These are phyloP conservation scores for Urocynchramus pylzowi DNA, from an alignment of 2,113 vertebrate species.

Conservation along the genomic window DNA sequence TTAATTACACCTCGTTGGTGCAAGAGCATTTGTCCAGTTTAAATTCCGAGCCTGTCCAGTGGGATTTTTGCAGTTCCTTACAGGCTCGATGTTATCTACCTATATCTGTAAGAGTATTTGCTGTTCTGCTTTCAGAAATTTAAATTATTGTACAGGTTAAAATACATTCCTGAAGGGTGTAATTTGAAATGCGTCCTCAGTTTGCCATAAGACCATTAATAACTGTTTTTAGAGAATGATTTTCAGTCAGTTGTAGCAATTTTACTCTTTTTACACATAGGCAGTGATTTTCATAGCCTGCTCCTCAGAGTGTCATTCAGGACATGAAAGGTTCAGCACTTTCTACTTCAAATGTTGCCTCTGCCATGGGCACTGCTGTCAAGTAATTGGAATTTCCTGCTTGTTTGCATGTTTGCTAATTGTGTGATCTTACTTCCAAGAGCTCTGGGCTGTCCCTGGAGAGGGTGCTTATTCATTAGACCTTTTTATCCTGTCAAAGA, in stretches of 20 bases:
- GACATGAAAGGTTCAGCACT: not conserved
- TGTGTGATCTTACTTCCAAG: constrained; percentile 9
- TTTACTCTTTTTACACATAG: not conserved
- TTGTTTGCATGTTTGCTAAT: constrained; percentile 32
- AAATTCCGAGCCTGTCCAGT: not conserved
- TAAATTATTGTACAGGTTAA: not conserved
- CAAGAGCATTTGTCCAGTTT: not conserved
- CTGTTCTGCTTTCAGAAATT: not conserved
- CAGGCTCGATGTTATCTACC: not conserved
- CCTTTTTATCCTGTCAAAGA: constrained; percentile 22
- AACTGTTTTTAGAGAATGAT: not conserved
- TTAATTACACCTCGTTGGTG: not conserved
- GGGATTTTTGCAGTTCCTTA: not conserved
- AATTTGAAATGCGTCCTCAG: not conserved
- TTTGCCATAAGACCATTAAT: not conserved
- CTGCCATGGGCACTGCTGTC: not conserved
- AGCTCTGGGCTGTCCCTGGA: not conserved
- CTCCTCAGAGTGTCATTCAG: not conserved
- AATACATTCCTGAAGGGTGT: not conserved
- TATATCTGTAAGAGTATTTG: not conserved
- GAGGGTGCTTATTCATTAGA: constrained; percentile 10
- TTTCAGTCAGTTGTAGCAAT: not conserved
- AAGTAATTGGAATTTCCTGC: constrained; percentile 40
- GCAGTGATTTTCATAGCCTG: not conserved
- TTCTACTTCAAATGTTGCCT: not conserved